Base-by-base conservation (phyloP, 2,888 invertebrate genomes). In the Acholoe squamosa region DNA sequence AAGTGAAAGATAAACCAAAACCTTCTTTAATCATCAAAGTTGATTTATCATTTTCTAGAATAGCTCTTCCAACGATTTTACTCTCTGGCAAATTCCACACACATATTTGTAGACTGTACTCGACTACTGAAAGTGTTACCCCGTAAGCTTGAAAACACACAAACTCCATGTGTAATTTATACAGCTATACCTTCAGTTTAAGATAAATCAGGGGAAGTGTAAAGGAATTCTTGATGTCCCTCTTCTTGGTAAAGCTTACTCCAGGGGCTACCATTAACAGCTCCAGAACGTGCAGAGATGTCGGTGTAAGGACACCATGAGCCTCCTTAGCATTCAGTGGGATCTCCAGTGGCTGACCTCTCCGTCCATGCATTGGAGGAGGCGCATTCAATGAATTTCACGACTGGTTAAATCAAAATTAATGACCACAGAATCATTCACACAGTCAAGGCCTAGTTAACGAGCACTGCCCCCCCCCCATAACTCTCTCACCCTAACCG, bases 341-440 rank as follows among this genome's bases (percentile, higher is more conserved):
- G 22, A 19, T n/a, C 61, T n/a, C n/a, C 61, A 19, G 19, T n/a
- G 61, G 19, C 61, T 61, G 61, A 61, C 61, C 61, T 61, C 19
- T n/a, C 3, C n/a, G 22, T 7, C 22, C 61, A 19, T n/a, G 61
- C 61, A 61, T 19, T 61, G 61, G 61, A n/a, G 19, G 61, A 61
- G 19, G 61, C 14, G n/a, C 61, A n/a, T 3, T 12, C 61, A 61
- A 14, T 61, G 61, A 61, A 61, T n/a, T 61, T 61, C 61, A 61
- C 61, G 61, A 61, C 61, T 61, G 61, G 12, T 61, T 61, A 61
- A 61, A 61, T 61, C 61, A 61, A 61, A 61, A 61, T 61, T 61
- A 61, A 61, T 61, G 3, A 61, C 61, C 61, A 19, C 61, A 3
- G 1, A 61, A 7, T 61, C 7, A 19, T 19, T 61, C n/a, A 1